These are phyloP conservation scores for Myotis lucifugus DNA, from an alignment of 2,113 vertebrate species.

Conservation along the genomic window DNA sequence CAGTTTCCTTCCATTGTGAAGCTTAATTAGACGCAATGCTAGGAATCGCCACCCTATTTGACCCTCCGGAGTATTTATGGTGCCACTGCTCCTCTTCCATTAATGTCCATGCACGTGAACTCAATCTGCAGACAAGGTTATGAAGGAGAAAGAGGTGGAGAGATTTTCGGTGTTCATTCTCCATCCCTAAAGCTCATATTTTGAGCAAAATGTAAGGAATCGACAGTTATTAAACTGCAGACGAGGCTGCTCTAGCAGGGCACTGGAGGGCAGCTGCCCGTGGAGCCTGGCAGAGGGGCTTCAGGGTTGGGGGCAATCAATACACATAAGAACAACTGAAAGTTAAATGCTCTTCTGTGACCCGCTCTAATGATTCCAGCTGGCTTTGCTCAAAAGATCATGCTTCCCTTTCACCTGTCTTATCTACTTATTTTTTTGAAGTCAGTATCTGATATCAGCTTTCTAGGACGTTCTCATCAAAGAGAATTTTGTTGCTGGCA, in stretches of 20 bases:
- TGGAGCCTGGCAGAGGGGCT: background rate
- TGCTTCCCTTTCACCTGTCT: conserved; percentile 60
- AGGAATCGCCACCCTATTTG: background rate
- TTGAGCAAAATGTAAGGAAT: conserved; percentile 8
- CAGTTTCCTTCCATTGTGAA: background rate
- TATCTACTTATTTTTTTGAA: conserved; percentile 52
- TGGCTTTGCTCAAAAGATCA: conserved; percentile 52
- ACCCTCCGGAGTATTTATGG: background rate
- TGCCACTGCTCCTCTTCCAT: background rate
- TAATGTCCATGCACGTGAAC: background rate
- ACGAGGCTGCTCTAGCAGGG: background rate
- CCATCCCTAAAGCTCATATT: background rate
- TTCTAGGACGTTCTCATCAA: conserved; percentile 28
- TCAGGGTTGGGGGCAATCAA: conserved; percentile 22
- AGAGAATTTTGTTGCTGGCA: background rate
- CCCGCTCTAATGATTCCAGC: conserved; percentile 53
- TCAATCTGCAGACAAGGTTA: background rate
- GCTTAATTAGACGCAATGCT: background rate
- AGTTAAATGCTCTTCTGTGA: conserved; percentile 68
- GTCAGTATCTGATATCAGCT: background rate
- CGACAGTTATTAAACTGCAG: conserved; percentile 39
- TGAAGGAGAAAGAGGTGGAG: background rate
- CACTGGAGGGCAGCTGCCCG: conserved; percentile 45
- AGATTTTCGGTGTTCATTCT: conserved; percentile 33
- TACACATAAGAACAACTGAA: conserved; percentile 58